Evolutionary conservation across 2,797 vertebrate genomes (phyloP).

Genomic region (Harpagifer antarcticus): DNA sequence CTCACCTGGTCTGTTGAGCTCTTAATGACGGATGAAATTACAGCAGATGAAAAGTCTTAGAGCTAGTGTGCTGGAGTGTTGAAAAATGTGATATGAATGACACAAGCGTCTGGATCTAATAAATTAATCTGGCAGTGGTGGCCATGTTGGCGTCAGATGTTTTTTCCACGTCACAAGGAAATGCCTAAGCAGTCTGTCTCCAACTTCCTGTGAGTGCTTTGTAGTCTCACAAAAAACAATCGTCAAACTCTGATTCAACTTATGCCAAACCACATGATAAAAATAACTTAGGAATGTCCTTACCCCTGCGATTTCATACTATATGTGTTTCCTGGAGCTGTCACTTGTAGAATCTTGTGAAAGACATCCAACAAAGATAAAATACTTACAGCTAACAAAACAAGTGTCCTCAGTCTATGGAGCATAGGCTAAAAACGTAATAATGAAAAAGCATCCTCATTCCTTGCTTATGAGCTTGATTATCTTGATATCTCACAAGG

Average conservation of each 20-base stretch:
- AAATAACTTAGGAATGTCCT: constrained; percentile 9
- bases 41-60: constrained; percentile 17
- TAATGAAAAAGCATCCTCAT: neutral
- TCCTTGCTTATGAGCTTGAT: too few species aligned
- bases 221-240: constrained; percentile 36
- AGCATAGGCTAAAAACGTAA: neutral
- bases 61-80: neutral
- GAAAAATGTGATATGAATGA: neutral
- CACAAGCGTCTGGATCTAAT: neutral
- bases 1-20: neutral
- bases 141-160: constrained; percentile 54
- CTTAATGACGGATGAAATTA: constrained; percentile 19
- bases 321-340: constrained; percentile 3
- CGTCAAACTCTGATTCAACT: constrained; percentile 22
- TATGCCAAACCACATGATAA: constrained; percentile 25
- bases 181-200: constrained; percentile 26
- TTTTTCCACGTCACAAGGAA: constrained; percentile 25
- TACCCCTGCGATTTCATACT: neutral
- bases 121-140: neutral
- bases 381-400: neutral
- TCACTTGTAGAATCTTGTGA: too few species aligned
- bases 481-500: too few species aligned
- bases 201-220: constrained; percentile 46
- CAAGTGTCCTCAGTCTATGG: neutral
- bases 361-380: neutral